phyloP scores from a whole-genome alignment of 23 tunicate genomes.

The Styela clava region DNA sequence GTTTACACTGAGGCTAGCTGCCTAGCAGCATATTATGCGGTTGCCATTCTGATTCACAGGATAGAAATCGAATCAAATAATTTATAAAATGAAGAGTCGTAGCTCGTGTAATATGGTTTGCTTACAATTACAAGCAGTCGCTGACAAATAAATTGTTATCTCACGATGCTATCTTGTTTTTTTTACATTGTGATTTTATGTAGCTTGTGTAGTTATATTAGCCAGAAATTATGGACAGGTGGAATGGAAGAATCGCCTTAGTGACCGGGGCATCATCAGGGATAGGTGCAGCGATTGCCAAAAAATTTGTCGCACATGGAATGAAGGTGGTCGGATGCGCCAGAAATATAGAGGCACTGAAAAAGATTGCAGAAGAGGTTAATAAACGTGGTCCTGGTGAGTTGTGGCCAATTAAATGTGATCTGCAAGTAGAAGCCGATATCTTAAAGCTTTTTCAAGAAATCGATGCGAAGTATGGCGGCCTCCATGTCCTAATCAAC shows the following conservation, averaged over 20 bases:
- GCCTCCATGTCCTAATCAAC: slow-evolving; percentile 60
- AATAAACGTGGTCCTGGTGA: slow-evolving; percentile 49
- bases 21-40: no score
- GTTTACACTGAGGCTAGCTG: no score
- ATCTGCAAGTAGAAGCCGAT: slow-evolving; percentile 42
- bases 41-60: no score
- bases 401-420: slow-evolving; percentile 55
- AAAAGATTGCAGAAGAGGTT: slow-evolving; percentile 43
- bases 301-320: slow-evolving; percentile 43
- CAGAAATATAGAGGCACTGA: slow-evolving; percentile 48
- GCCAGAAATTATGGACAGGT: slow-evolving; percentile 75
- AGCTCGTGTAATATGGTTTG: no score
- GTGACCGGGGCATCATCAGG: slow-evolving; percentile 90
- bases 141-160: no score
- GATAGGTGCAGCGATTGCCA: slow-evolving; percentile 68
- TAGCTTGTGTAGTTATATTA: no score
- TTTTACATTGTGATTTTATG: no score
- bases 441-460: slow-evolving; percentile 58
- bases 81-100: no score
- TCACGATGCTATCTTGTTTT: no score
- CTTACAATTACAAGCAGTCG: no score
- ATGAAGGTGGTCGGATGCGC: slow-evolving; percentile 80
- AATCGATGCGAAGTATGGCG: slow-evolving; percentile 57
- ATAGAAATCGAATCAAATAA: no score
- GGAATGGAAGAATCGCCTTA: slow-evolving; percentile 74